Evolutionary conservation across 2,113 vertebrate species (phyloP), one percentile per base, ranked within the genome.

Genomic region (Eonycteris spelaea): DNA sequence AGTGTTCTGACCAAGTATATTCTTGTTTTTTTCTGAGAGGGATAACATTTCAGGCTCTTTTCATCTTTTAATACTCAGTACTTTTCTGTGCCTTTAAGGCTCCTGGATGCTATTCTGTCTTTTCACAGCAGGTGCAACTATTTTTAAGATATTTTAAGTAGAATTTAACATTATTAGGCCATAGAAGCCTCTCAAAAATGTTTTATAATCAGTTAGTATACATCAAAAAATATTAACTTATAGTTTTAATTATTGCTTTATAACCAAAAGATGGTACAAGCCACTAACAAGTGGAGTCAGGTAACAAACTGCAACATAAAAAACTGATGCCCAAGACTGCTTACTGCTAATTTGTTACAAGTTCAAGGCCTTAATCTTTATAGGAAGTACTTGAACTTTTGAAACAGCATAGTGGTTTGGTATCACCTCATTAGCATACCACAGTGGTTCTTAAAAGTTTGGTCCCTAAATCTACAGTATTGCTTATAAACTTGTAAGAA

Each of bases 121-220:
- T 95, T 78, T 93, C 48, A 92, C 2, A 94, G 24, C 80, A 92
- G 13, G 35, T 77, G 12, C 65, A 97, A 19, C 38, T 94, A 83
- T 85, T 96, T 97, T 93, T 82, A 98, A 92, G 59, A 15, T 95
- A 78, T 59, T 91, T 95, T 79, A 93, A 95, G 77, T 61, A 83
- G 82, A 97, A 95, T 95, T 38, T 94, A 86, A 93, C 53, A 97
- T 92, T 97, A 95, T 97, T 95, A 82, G 87, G 89, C 73, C 22
- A 91, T 35, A 87, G 53, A 89, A 71, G 73, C 40, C 98, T 98
- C 98, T 94, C 96, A 90, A 88, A 96, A 94, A 26, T 96, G 78
- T 89, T 98, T 98, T 98, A 97, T n/a, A n/a, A n/a, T n/a, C n/a
- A n/a, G n/a, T n/a, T n/a, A n/a, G n/a, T n/a, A n/a, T n/a, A n/a